Conservation (phyloP, 1,140 invertebrate genomes). For the Mycetomoellerius zeteki region DNA sequence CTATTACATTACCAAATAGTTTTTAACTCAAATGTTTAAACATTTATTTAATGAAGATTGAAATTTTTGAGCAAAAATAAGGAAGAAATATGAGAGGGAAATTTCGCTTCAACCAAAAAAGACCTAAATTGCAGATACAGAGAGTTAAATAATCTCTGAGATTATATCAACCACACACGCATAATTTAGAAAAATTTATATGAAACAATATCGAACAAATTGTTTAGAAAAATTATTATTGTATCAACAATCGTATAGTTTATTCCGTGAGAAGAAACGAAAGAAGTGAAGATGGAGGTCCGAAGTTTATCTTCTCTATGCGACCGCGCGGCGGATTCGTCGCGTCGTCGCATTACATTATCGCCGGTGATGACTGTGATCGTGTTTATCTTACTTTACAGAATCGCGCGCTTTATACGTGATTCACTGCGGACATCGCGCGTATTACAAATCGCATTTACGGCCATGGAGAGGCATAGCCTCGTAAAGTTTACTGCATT, state of each 20-base stretch:
- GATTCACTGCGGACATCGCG: slow-evolving; percentile 39
- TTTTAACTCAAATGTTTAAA: no score
- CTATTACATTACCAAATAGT: no score
- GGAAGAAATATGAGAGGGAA: no score
- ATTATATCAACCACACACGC: neutral
- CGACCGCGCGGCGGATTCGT: neutral
- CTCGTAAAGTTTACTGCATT: slow-evolving; percentile 48
- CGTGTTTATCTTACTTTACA: slow-evolving; percentile 61
- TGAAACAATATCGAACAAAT: neutral
- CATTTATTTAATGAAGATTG: no score
- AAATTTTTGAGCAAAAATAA: no score
- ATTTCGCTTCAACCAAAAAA: no score
- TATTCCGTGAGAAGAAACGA: neutral
- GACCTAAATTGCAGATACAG: no score
- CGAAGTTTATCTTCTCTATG: slow-evolving; percentile 42
- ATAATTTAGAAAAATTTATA: neutral
- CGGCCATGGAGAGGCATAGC: neutral
- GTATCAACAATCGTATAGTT: neutral
- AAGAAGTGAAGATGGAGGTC: neutral
- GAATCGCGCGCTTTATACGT: slow-evolving; percentile 38
- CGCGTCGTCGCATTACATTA: slow-evolving; percentile 48
- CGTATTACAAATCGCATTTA: slow-evolving; percentile 57
- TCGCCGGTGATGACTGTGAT: slow-evolving; percentile 54
- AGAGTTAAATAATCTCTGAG: neutral
- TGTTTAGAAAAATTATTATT: neutral